A percentile compares a stretch with the other conserved stretches of the same genome.
Conservation (phyloP, 2,888 invertebrate species). For the Hemaris fuciformis region DNA sequence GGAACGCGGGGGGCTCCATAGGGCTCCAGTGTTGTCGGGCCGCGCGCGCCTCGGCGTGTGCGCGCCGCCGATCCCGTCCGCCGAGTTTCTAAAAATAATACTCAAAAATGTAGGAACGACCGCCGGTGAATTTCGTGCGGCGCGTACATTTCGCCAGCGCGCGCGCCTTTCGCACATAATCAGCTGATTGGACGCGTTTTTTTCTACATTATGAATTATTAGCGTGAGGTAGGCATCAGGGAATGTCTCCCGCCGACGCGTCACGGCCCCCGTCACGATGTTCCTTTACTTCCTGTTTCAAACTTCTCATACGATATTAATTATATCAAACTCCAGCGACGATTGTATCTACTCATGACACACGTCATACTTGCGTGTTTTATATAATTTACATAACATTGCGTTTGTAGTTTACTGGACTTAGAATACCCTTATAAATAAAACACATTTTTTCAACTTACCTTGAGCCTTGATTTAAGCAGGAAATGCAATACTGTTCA, state of each 20-base stretch:
- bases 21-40: slow-evolving; percentile 69
- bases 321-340: background rate
- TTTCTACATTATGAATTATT: slow-evolving; percentile 16
- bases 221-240: background rate
- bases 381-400: background rate
- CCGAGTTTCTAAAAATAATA: slow-evolving; percentile 80
- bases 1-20: slow-evolving; percentile 73
- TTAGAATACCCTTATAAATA: too few relatives aligned
- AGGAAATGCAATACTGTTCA: too few relatives aligned
- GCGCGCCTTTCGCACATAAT: slow-evolving; percentile 27
- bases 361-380: background rate
- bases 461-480: too few relatives aligned
- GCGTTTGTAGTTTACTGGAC: background rate
- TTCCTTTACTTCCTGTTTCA: background rate
- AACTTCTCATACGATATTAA: background rate
- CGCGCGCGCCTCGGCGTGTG: slow-evolving; percentile 75
- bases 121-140: slow-evolving; percentile 61
- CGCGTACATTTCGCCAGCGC: slow-evolving; percentile 71
- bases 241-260: background rate
- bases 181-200: slow-evolving; percentile 40
- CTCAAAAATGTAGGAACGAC: slow-evolving; percentile 71
- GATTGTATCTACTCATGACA: background rate
- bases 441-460: too few relatives aligned
- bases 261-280: background rate
- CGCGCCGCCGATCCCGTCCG: slow-evolving; percentile 59